Conservation (phyloP, 2,888 invertebrate genomes). For the Rhagophthalmus giganteus region DNA sequence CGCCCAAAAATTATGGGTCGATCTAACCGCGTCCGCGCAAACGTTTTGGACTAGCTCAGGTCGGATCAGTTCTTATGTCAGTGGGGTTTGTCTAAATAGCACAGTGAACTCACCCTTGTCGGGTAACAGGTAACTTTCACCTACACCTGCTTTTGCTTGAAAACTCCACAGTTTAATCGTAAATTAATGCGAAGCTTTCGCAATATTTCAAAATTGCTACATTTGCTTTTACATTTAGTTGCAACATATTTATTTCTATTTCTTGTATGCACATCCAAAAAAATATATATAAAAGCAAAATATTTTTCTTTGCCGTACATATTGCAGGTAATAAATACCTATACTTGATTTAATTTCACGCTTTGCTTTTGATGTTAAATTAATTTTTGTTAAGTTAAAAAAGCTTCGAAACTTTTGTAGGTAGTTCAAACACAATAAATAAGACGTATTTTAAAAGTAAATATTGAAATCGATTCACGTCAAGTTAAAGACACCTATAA, state of each 20-base stretch:
- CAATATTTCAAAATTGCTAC: no score
- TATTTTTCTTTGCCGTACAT: no score
- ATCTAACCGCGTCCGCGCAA: constrained; percentile 46
- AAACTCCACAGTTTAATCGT: constrained; percentile 9
- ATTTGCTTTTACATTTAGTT: no score
- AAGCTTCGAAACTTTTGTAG: no score
- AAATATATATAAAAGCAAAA: no score
- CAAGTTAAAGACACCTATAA: neutral
- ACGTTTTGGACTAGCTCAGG: constrained; percentile 30
- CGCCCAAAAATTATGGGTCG: constrained; percentile 34
- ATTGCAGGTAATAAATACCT: no score
- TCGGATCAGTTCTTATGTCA: constrained; percentile 28
- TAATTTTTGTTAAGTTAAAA: no score
- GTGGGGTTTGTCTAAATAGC: constrained; percentile 37
- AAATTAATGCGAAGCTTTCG: no score
- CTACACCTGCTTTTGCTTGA: constrained; percentile 37
- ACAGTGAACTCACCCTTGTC: constrained; percentile 42
- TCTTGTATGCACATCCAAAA: no score
- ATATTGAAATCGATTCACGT: neutral
- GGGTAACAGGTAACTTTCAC: constrained; percentile 46
- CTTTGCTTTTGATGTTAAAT: no score
- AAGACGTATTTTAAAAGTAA: neutral
- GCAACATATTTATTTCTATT: neutral
- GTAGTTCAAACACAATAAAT: no score
- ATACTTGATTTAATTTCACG: no score